phyloP scores from a whole-genome alignment of 2,797 vertebrate genomes.

The Cryptoprocta ferox region DNA sequence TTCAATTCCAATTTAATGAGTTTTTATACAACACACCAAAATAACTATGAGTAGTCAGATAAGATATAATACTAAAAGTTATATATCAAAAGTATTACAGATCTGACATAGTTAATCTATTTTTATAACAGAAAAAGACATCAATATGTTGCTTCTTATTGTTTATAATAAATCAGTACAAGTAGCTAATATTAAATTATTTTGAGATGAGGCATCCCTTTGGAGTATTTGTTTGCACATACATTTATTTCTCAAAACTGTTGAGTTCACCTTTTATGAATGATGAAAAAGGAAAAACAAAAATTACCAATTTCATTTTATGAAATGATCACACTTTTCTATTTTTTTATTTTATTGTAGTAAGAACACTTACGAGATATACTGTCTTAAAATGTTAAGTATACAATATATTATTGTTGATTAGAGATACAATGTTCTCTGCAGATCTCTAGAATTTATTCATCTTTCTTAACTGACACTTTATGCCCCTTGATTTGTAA shows the following conservation, averaged over 20 bases:
- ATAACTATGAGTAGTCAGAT: not conserved
- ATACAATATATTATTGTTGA: not conserved
- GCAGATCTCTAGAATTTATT: not conserved
- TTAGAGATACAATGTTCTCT: not conserved
- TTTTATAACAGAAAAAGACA: not conserved
- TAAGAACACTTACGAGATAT: not conserved
- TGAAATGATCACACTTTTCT: not conserved
- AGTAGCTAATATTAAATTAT: not conserved
- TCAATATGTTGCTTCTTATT: not conserved
- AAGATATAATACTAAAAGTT: not conserved
- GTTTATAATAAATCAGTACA: not conserved
- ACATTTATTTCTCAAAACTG: not conserved
- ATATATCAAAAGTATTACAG: not conserved
- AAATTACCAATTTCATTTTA: not conserved
- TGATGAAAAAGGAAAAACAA: constrained; percentile 7
- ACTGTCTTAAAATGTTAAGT: not conserved
- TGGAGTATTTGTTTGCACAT: not conserved
- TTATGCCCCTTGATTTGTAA: not conserved
- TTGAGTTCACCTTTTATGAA: not conserved
- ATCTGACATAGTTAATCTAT: not conserved
- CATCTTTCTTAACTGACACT: not conserved
- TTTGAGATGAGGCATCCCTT: not conserved
- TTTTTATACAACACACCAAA: not conserved
- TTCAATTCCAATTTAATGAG: not conserved
- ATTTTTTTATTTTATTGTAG: not conserved